phyloP scores from a whole-genome alignment of 1,140 invertebrate species.

The Berghia stephanieae region DNA sequence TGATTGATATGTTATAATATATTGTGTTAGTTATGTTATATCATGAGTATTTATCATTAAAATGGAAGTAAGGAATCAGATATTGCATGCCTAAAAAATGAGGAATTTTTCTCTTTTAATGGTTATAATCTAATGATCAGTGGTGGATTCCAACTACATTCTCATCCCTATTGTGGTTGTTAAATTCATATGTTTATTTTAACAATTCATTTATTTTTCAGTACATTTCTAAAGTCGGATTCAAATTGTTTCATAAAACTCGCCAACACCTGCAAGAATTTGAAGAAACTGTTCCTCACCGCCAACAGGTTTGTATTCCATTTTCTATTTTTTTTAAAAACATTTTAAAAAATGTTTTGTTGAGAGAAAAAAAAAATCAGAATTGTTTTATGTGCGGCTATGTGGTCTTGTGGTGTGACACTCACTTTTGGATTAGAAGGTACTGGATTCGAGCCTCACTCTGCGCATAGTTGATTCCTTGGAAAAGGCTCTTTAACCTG shows the following conservation, averaged over 20 bases:
- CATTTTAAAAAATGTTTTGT: too few species aligned
- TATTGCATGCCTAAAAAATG: background rate
- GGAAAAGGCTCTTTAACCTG: too few species aligned
- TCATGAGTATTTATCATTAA: too few species aligned
- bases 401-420: too few species aligned
- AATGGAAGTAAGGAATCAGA: background rate
- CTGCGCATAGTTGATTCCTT: too few species aligned
- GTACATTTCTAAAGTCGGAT: constrained; percentile 47
- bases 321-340: constrained; percentile 65
- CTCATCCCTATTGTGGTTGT: background rate
- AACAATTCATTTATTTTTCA: constrained; percentile 34
- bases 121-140: background rate
- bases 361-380: constrained; percentile 71
- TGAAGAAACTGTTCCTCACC: constrained; percentile 81
- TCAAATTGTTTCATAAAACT: constrained; percentile 69
- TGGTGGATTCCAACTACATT: background rate
- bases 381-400: too few species aligned
- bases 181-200: background rate
- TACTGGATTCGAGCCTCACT: too few species aligned
- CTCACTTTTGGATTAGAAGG: too few species aligned
- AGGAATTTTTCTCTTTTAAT: background rate
- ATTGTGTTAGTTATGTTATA: too few species aligned
- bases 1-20: too few species aligned
- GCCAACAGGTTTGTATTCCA: constrained; percentile 70
- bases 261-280: constrained; percentile 71